Evolutionary conservation across 2,888 invertebrate genomes (phyloP).

Genomic region (Cosmorhoe ocellata): DNA sequence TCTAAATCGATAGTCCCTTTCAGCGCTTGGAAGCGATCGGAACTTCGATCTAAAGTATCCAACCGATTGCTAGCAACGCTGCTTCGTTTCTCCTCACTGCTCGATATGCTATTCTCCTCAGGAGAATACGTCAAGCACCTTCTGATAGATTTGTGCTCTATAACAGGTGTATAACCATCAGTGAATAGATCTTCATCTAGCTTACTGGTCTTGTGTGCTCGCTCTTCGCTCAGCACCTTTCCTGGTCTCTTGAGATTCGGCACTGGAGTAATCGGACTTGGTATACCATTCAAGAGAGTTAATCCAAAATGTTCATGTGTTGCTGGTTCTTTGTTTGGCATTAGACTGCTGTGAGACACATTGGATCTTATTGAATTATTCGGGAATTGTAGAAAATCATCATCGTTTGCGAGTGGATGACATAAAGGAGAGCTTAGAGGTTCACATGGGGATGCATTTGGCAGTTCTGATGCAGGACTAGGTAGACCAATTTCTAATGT

Average conservation of each 20-base stretch:
- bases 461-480: constrained; percentile 65
- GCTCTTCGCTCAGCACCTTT: constrained; percentile 68
- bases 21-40: constrained; percentile 60
- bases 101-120: constrained; percentile 74
- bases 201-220: constrained; percentile 77
- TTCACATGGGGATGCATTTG: constrained; percentile 61
- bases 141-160: constrained; percentile 76
- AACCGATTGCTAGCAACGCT: constrained; percentile 72
- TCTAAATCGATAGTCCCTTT: constrained; percentile 85
- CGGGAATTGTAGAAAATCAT: constrained; percentile 38
- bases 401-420: constrained; percentile 43
- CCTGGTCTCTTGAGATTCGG: constrained; percentile 68
- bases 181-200: constrained; percentile 70
- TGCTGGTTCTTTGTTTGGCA: constrained; percentile 54
- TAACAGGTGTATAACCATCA: constrained; percentile 69
- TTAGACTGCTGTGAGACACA: constrained; percentile 71
- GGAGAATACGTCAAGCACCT: constrained; percentile 84
- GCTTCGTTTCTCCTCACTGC: constrained; percentile 79
- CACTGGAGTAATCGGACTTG: constrained; percentile 77
- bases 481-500: constrained; percentile 74
- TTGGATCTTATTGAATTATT: constrained; percentile 58
- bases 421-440: constrained; percentile 56
- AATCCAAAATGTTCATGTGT: constrained; percentile 71
- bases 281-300: constrained; percentile 75
- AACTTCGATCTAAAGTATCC: constrained; percentile 59